These are phyloP conservation scores for Drosophila cognata DNA, from an alignment of 2,888 invertebrate genomes.

Conservation along the genomic window DNA sequence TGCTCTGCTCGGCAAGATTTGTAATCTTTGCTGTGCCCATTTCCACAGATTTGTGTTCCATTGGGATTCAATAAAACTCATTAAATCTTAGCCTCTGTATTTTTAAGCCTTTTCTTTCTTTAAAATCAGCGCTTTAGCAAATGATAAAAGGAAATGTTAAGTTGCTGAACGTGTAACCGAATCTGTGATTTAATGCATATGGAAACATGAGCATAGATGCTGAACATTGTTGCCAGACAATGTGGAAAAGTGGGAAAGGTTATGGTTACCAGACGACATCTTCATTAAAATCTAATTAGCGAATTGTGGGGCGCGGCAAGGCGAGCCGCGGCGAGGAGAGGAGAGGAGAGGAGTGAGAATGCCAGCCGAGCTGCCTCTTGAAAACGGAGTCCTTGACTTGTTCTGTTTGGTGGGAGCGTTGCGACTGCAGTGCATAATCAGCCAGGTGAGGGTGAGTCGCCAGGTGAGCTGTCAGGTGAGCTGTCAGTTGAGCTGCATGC, in stretches of 20 bases:
- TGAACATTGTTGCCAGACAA: constrained; percentile 57
- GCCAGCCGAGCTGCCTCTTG: constrained; percentile 13
- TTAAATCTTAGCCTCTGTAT: neutral
- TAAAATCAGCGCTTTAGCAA: neutral
- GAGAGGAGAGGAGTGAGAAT: fast-evolving
- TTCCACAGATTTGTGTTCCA: neutral
- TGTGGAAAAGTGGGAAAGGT: constrained; percentile 14
- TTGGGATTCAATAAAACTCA: neutral
- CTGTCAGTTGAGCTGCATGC: constrained; percentile 47
- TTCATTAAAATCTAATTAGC: constrained; percentile 84
- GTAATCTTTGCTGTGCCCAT: neutral
- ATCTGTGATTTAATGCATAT: constrained; percentile 58
- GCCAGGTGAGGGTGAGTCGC: constrained; percentile 21
- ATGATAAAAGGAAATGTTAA: neutral
- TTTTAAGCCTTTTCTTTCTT: neutral
- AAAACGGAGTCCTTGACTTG: constrained; percentile 46
- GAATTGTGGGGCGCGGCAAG: constrained; percentile 58
- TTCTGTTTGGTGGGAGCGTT: constrained; percentile 5
- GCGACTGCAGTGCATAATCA: constrained; percentile 43
- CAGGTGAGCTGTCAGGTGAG: constrained; percentile 23
- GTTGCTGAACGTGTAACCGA: constrained; percentile 38
- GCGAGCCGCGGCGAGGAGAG: neutral
- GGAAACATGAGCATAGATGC: constrained; percentile 67
- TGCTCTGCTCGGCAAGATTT: neutral
- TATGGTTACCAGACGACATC: constrained; percentile 70